A percentile compares a stretch with the other conserved stretches of the same genome.
phyloP scores from a whole-genome alignment of 2,113 vertebrate species.

The Labeo catla region DNA sequence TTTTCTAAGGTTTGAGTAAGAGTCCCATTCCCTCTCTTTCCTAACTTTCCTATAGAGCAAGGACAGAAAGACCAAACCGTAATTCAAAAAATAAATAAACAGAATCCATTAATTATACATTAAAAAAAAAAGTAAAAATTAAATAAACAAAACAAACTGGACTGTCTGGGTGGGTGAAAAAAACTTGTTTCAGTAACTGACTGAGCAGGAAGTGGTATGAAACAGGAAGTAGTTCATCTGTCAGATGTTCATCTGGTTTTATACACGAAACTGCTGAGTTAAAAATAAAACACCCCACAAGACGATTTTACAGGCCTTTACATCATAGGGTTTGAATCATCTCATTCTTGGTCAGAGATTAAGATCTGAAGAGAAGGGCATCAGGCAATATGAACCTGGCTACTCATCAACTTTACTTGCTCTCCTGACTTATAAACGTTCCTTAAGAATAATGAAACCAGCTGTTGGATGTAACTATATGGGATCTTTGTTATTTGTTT shows the following conservation, averaged over 20 bases:
- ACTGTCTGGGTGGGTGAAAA: not conserved
- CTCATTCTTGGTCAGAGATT: not conserved
- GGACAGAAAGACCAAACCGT: not conserved
- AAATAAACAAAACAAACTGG: not conserved
- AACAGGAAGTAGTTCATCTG: constrained; percentile 63
- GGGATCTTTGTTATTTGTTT: too few species aligned
- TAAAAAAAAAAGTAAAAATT: too few species aligned
- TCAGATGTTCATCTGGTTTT: not conserved
- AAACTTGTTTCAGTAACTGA: not conserved
- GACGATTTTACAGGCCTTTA: constrained; percentile 2
- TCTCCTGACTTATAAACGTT: not conserved
- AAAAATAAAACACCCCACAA: not conserved
- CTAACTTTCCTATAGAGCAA: not conserved
- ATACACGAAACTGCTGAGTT: not conserved
- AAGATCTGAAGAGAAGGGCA: not conserved
- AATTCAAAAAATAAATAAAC: not conserved
- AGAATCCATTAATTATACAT: not conserved
- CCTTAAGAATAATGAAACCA: not conserved
- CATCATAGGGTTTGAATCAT: not conserved
- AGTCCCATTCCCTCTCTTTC: not conserved
- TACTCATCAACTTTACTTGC: not conserved
- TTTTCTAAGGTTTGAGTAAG: constrained; percentile 35
- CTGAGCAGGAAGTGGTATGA: constrained; percentile 67
- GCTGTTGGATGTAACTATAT: too few species aligned
- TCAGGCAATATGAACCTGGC: not conserved